These are phyloP conservation scores for Mesochorus sp. DNA, from an alignment of 2,888 invertebrate species.

Conservation along the genomic window DNA sequence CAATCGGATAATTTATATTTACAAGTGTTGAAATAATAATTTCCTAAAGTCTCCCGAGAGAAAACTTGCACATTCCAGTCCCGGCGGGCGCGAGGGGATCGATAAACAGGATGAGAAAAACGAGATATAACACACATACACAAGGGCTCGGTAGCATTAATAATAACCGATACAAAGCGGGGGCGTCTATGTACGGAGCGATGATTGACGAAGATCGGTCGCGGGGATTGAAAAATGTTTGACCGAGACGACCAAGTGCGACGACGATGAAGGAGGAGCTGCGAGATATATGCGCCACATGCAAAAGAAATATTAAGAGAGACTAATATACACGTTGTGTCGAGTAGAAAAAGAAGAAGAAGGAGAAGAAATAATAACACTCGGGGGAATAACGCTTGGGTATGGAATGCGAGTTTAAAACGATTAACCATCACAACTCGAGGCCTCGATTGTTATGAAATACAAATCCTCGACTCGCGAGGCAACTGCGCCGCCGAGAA, in stretches of 20 bases:
- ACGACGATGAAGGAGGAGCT: neutral
- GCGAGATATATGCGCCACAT: neutral
- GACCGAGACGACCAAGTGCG: constrained; percentile 16
- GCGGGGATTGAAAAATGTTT: constrained; percentile 31
- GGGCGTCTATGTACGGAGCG: neutral
- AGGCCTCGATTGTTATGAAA: constrained; percentile 59
- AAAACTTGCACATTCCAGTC: constrained; percentile 1
- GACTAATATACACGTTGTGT: constrained; percentile 6
- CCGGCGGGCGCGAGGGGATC: too few species aligned
- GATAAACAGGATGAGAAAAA: too few species aligned
- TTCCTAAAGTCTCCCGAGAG: neutral
- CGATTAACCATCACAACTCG: constrained; percentile 47
- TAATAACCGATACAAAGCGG: too few species aligned
- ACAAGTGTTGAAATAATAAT: neutral
- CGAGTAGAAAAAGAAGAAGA: neutral
- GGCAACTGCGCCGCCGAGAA: constrained; percentile 9
- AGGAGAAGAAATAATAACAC: constrained; percentile 4
- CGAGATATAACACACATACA: too few species aligned
- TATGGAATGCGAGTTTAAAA: constrained; percentile 63
- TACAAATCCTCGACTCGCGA: constrained; percentile 47
- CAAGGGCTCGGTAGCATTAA: too few species aligned
- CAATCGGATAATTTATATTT: neutral
- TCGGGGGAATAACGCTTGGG: neutral
- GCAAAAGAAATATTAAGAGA: constrained; percentile 15
- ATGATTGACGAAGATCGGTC: neutral